These are phyloP conservation scores for Coracopsis vasa DNA, from an alignment of 2,113 vertebrate genomes.

Conservation along the genomic window DNA sequence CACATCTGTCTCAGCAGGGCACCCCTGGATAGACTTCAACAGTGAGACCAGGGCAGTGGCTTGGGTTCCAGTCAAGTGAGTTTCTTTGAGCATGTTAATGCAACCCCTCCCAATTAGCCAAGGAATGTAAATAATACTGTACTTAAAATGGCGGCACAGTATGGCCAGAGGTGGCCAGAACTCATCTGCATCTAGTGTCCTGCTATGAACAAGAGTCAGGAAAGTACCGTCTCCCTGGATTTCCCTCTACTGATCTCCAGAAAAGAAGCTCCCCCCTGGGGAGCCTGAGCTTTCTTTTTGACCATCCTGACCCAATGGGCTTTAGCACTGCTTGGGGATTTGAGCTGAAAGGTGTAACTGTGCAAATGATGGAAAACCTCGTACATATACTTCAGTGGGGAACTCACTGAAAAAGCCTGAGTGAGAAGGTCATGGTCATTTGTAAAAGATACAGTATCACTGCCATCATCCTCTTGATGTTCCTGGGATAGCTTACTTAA, in stretches of 20 bases:
- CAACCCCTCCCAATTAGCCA: background rate
- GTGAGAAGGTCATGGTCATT: background rate
- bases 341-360: background rate
- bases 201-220: background rate
- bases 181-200: background rate
- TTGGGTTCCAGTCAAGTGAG: background rate
- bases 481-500: background rate
- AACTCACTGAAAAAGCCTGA: background rate
- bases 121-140: background rate
- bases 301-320: rapidly evolving
- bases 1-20: background rate
- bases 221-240: background rate
- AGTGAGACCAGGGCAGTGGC: background rate
- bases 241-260: background rate
- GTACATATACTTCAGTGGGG: background rate
- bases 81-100: background rate
- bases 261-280: background rate
- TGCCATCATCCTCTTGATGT: background rate
- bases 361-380: background rate
- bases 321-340: background rate
- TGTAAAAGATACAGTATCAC: background rate
- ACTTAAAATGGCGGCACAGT: background rate
- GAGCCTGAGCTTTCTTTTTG: background rate
- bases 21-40: background rate
- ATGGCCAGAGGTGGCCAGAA: background rate